Percentiles rank a stretch among this genome's conserved stretches.
phyloP scores from a whole-genome alignment of 2,113 vertebrate species.

The Campylomormyrus numenius region DNA sequence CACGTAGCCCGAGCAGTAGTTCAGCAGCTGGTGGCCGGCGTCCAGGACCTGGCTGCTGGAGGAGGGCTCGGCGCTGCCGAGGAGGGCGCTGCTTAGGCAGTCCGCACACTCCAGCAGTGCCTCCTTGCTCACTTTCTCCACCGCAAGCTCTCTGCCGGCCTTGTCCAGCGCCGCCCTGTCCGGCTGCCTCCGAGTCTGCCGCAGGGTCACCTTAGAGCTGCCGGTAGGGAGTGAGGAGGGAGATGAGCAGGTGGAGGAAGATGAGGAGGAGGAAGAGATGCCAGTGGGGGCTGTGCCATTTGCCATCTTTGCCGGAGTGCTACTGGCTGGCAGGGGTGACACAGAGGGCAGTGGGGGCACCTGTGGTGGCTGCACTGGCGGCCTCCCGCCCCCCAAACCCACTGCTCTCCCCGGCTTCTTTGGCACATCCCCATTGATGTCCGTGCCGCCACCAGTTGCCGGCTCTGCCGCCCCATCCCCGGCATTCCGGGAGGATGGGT shows the following conservation, averaged over 20 bases:
- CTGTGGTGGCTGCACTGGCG: slow-evolving; percentile 80
- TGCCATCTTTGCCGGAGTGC: slow-evolving; percentile 75
- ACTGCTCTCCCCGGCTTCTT: slow-evolving; percentile 61
- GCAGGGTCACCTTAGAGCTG: slow-evolving; percentile 73
- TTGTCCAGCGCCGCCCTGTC: slow-evolving; percentile 82
- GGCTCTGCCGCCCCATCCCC: slow-evolving; percentile 59
- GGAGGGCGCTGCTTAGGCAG: slow-evolving; percentile 77
- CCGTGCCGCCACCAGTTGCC: slow-evolving; percentile 50
- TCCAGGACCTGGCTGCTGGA: slow-evolving; percentile 91
- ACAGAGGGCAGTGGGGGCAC: slow-evolving; percentile 70
- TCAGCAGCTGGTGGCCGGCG: slow-evolving; percentile 89
- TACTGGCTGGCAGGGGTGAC: slow-evolving; percentile 40
- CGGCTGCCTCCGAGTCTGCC: slow-evolving; percentile 76
- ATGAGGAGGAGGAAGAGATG: slow-evolving; percentile 55
- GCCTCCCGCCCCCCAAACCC: slow-evolving; percentile 69
- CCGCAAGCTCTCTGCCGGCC: slow-evolving; percentile 67
- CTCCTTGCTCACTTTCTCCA: slow-evolving; percentile 85
- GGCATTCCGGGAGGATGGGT: slow-evolving; percentile 46
- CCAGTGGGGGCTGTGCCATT: slow-evolving; percentile 61
- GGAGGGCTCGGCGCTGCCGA: slow-evolving; percentile 64
- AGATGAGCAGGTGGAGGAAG: slow-evolving; percentile 59
- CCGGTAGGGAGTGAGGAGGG: slow-evolving; percentile 36
- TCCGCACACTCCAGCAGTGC: slow-evolving; percentile 86
- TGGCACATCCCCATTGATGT: slow-evolving; percentile 67
- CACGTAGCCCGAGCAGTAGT: slow-evolving; percentile 96